Conservation (phyloP, 2,888 invertebrate genomes). For the Thecophora atra region DNA sequence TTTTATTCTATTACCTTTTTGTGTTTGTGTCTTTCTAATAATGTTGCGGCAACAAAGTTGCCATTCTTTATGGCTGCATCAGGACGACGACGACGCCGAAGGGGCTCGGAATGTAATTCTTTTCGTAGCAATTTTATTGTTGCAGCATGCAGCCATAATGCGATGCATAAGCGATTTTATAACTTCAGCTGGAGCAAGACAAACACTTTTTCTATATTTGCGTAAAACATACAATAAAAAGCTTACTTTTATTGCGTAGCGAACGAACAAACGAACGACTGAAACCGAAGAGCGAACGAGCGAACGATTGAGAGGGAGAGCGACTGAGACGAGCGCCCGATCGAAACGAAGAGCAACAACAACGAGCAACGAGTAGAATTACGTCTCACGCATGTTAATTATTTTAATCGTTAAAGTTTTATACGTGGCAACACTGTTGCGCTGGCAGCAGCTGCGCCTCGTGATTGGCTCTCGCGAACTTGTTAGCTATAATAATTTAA, state of each 20-base stretch:
- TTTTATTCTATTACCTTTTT: slow-evolving; percentile 6
- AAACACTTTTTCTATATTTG: slow-evolving; percentile 29
- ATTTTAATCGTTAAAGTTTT: slow-evolving; percentile 28
- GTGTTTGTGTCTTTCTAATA: slow-evolving; percentile 54
- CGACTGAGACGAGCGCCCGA: no score
- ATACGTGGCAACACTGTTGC: slow-evolving; percentile 22
- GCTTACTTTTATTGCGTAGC: slow-evolving; percentile 33
- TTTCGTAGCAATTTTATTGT: slow-evolving; percentile 34
- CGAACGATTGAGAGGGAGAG: no score
- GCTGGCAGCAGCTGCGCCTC: background rate
- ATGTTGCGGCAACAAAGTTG: slow-evolving; percentile 61
- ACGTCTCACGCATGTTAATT: slow-evolving; percentile 27
- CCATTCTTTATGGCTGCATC: slow-evolving; percentile 29
- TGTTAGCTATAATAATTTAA: slow-evolving; percentile 15
- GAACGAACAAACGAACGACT: slow-evolving; percentile 13
- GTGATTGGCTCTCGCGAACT: background rate
- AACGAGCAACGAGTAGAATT: background rate
- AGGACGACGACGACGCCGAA: background rate
- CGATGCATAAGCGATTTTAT: slow-evolving; percentile 34
- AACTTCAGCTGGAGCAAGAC: slow-evolving; percentile 11
- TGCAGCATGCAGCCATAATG: slow-evolving; percentile 32
- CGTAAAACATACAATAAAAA: slow-evolving; percentile 32
- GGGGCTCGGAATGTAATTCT: background rate
- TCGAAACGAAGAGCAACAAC: no score
- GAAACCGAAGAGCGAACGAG: background rate